Evolutionary conservation across 2,113 vertebrate species (phyloP).

Genomic region (Sylvietta virens): DNA sequence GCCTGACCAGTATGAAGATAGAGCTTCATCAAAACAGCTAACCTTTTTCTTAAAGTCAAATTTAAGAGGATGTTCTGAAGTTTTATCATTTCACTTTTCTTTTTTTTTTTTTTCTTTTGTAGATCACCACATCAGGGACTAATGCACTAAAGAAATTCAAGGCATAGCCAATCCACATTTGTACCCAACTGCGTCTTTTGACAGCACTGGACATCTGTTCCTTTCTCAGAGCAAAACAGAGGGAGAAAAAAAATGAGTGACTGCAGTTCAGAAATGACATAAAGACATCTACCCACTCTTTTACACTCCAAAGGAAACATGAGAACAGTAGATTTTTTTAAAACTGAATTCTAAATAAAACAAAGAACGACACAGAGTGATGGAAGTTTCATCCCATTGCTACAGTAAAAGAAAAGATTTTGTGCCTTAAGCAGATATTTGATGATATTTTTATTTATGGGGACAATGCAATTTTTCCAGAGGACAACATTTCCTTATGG

Average conservation of each 20-base stretch:
- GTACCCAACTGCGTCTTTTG: background rate
- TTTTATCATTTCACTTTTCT: background rate
- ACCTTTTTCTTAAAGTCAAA: accelerated
- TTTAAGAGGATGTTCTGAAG: background rate
- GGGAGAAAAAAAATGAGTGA: background rate
- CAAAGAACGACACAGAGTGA: background rate
- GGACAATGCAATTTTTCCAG: background rate
- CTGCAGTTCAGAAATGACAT: background rate
- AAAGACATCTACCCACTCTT: background rate
- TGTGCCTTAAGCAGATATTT: background rate
- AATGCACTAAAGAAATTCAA: background rate
- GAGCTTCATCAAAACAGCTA: background rate
- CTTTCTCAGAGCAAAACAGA: background rate
- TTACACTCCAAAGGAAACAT: background rate
- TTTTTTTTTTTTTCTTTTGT: background rate
- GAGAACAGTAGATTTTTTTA: background rate
- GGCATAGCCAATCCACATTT: background rate
- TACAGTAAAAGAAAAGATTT: background rate
- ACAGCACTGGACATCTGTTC: background rate
- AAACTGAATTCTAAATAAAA: background rate
- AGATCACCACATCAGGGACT: background rate
- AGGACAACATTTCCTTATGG: background rate
- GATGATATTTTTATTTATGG: background rate
- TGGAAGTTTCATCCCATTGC: background rate
- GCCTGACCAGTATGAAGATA: background rate